phyloP scores from a whole-genome alignment of 1,140 invertebrate genomes.

The Halictus rubicundus region DNA sequence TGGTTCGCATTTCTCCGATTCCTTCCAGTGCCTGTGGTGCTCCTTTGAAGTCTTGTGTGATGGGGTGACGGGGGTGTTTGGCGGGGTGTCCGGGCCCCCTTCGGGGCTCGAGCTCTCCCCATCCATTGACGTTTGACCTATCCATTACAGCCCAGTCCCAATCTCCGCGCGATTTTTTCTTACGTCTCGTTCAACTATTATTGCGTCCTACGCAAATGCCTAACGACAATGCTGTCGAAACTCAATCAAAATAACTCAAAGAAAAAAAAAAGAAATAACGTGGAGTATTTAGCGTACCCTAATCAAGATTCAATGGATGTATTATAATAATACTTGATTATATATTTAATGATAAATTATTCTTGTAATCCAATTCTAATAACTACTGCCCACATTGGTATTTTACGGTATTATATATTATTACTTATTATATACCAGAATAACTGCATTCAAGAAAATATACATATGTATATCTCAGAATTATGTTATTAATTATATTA shows the following conservation, averaged over 20 bases:
- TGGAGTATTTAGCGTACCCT: slow-evolving; percentile 63
- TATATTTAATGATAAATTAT: background rate
- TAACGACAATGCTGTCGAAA: slow-evolving; percentile 77
- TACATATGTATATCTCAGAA: slow-evolving; percentile 15
- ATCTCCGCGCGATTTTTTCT: slow-evolving; percentile 72
- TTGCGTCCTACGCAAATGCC: slow-evolving; percentile 78
- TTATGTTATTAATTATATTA: background rate
- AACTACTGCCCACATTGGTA: background rate
- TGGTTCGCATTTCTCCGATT: slow-evolving; percentile 69
- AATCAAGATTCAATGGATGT: background rate
- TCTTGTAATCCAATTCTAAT: background rate
- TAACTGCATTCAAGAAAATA: background rate
- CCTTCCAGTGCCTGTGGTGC: slow-evolving; percentile 67
- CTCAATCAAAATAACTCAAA: slow-evolving; percentile 63
- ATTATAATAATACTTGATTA: background rate
- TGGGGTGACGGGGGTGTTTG: slow-evolving; percentile 81
- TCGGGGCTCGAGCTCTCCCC: slow-evolving; percentile 81
- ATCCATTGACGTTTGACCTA: slow-evolving; percentile 80
- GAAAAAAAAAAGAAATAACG: slow-evolving; percentile 67
- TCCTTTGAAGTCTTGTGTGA: slow-evolving; percentile 77
- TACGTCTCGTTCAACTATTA: slow-evolving; percentile 74
- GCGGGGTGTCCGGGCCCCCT: slow-evolving; percentile 82
- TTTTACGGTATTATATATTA: too few relatives aligned
- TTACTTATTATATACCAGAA: background rate
- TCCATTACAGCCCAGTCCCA: slow-evolving; percentile 80